Evolutionary conservation across 2,113 vertebrate species (phyloP), one percentile per base, ranked within the genome.

Genomic region (Microtus pennsylvanicus): DNA sequence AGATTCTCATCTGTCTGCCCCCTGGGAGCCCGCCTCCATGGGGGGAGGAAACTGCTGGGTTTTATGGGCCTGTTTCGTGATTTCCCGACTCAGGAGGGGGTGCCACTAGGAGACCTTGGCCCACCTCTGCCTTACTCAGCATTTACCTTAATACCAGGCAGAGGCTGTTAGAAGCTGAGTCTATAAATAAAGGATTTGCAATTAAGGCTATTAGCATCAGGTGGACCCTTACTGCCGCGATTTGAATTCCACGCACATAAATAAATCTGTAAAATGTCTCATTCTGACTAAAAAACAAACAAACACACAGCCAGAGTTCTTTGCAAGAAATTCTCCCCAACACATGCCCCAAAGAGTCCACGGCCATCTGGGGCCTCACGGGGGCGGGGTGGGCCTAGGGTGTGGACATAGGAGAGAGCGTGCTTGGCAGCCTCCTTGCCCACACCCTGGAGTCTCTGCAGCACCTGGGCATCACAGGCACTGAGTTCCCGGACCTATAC

Each of bases 361-460:
- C 33, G 61, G 33, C 82, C 17, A 65, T 21, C 58, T 10, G 58
- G 14, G 38, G 12, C 21, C 52, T 82, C 21, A 0, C 14, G 22
- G 52, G 55, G n/a, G 21, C 8, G 12, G 22, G 13, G 30, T n/a
- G 78, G 47, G 33, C 7, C 76, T 50, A 78, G 47, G 9, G 50
- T 81, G 26, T 33, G 63, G 83, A 45, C 63, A 17, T 7, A 47
- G 83, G 14, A 98, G 98, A 97, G 98, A 97, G 98, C 98, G 98
- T 98, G 98, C 98, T 99, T 98, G 98, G 98, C 7, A 96, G 98
- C 98, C 98, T 98, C 99, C 99, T 95, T 98, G 98, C 99, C 98
- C 98, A 97, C 97, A 92, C 98, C 98, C 98, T 99, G 98, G 98
- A 99, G 98, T 99, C 98, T 98, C 98, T 98, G 98, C 98, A 98